phyloP scores from a whole-genome alignment of 1,140 invertebrate species.

The Venustaconcha ellipsiformis region DNA sequence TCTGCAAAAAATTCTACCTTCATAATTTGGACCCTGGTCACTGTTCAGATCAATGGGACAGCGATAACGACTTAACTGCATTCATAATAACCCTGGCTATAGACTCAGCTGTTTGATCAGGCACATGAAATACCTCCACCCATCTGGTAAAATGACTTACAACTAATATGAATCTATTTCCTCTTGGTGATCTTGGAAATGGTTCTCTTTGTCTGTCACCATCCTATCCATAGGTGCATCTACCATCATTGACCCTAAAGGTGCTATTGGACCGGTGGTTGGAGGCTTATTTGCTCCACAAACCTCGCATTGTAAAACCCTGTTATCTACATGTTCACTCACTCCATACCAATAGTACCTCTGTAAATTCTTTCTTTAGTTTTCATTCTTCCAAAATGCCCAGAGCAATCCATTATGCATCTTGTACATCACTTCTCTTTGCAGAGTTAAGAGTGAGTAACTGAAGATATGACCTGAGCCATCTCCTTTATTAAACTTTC shows the following conservation, averaged over 20 bases:
- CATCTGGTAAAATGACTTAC: constrained; percentile 11
- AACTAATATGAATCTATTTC: background rate
- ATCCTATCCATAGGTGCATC: too few species aligned
- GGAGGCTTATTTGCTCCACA: constrained; percentile 14
- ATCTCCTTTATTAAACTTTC: too few species aligned
- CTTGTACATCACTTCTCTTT: background rate
- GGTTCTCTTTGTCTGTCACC: too few species aligned
- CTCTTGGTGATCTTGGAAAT: too few species aligned
- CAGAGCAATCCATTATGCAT: constrained; percentile 14
- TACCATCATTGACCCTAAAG: background rate
- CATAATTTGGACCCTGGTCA: constrained; percentile 17
- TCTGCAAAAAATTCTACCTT: constrained; percentile 12
- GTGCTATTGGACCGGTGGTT: constrained; percentile 6
- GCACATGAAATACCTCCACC: constrained; percentile 4
- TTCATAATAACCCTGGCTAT: too few species aligned
- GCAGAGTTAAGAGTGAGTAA: background rate
- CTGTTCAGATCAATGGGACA: constrained; percentile 2
- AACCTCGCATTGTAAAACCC: constrained; percentile 3
- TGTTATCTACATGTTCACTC: constrained; percentile 12
- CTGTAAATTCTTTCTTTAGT: constrained; percentile 15
- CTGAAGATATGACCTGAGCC: too few species aligned
- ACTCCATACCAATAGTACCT: constrained; percentile 11
- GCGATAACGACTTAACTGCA: background rate
- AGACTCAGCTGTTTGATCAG: too few species aligned
- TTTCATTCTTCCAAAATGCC: constrained; percentile 11